phyloP scores from a whole-genome alignment of 2,797 vertebrate genomes.

The Falco concolor region DNA sequence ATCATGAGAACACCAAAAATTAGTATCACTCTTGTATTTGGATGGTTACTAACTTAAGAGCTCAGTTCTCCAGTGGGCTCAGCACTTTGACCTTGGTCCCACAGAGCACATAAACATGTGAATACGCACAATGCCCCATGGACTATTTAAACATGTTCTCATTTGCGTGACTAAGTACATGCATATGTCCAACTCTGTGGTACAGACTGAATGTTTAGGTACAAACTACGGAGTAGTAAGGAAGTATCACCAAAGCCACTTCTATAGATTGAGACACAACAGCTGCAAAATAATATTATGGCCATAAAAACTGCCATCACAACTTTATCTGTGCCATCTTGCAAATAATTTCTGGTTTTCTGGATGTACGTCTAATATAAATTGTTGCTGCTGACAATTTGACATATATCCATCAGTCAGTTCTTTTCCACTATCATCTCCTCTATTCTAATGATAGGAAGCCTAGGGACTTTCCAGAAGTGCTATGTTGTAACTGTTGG shows the following conservation, averaged over 20 bases:
- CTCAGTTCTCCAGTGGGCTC: neutral
- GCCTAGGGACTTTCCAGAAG: neutral
- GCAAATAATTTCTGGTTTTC: neutral
- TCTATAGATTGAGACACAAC: neutral
- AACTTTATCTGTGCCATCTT: neutral
- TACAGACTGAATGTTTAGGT: neutral
- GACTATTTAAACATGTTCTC: neutral
- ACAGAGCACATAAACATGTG: neutral
- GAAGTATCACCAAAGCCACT: neutral
- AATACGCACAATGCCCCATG: neutral
- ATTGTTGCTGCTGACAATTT: neutral
- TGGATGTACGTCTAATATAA: neutral
- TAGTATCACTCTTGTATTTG: constrained; percentile 10
- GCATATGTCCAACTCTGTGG: neutral
- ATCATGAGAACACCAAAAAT: neutral
- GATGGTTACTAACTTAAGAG: neutral
- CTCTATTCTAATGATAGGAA: neutral
- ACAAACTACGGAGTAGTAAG: neutral
- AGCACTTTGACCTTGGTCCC: neutral
- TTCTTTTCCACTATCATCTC: neutral
- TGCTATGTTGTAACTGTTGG: neutral
- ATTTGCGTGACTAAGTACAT: neutral
- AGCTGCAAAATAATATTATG: neutral
- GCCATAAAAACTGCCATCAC: neutral
- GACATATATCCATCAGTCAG: neutral